These are phyloP conservation scores for Busseola fusca DNA, from an alignment of 2,888 invertebrate genomes.

Conservation along the genomic window DNA sequence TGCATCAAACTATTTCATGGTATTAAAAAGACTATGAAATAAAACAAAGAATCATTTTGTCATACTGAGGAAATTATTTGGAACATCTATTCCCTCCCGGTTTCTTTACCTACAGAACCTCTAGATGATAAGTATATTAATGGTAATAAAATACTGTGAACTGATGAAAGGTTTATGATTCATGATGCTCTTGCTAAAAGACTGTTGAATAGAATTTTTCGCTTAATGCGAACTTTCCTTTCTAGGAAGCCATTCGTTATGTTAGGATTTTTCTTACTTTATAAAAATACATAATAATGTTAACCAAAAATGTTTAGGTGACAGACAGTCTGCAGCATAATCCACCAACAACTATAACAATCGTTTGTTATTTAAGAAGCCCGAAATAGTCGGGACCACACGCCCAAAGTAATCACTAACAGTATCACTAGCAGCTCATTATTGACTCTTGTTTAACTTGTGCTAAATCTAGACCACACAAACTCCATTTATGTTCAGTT, in stretches of 20 bases:
- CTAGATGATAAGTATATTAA: neutral
- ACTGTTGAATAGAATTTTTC: neutral
- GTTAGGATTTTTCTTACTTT: neutral
- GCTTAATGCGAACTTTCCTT: neutral
- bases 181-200: slow-evolving; percentile 14
- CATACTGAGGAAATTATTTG: neutral
- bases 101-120: neutral
- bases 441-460: slow-evolving; percentile 43
- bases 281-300: neutral
- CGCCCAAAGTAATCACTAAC: slow-evolving; percentile 23
- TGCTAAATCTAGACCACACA: slow-evolving; percentile 16
- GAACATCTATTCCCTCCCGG: neutral
- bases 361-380: neutral
- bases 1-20: neutral
- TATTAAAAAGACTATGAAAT: neutral
- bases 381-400: slow-evolving; percentile 7
- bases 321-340: neutral
- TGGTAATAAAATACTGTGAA: slow-evolving; percentile 6
- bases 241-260: neutral
- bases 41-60: neutral
- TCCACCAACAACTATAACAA: neutral
- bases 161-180: slow-evolving; percentile 17
- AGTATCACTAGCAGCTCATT: slow-evolving; percentile 20
- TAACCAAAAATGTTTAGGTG: neutral
- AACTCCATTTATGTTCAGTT: slow-evolving; percentile 23